These are phyloP conservation scores for Sisyra terminalis DNA, from an alignment of 2,888 invertebrate species.

Conservation along the genomic window DNA sequence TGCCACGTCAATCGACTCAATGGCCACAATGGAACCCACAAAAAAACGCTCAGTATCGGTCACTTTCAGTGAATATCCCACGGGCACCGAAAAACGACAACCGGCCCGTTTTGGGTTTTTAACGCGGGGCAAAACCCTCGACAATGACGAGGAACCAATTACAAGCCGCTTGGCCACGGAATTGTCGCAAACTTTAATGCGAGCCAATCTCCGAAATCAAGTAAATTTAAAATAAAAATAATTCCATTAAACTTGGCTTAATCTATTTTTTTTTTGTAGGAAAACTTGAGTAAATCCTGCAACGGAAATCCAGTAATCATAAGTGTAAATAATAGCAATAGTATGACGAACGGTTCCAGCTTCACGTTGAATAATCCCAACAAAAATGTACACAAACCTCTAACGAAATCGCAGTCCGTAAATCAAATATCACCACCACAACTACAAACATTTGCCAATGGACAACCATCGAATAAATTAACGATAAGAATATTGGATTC, in stretches of 20 bases:
- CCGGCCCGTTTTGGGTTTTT: constrained; percentile 60
- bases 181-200: constrained; percentile 54
- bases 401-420: neutral
- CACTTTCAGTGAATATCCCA: constrained; percentile 52
- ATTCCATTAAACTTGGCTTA: neutral
- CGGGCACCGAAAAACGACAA: constrained; percentile 36
- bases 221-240: neutral
- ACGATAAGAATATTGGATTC: neutral
- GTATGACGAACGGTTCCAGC: neutral
- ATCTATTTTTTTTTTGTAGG: neutral
- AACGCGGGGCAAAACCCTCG: constrained; percentile 26
- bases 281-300: neutral
- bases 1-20: constrained; percentile 13
- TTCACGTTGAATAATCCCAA: no score
- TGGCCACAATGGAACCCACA: constrained; percentile 27
- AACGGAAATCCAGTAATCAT: neutral
- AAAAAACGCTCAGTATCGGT: constrained; percentile 49
- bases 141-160: constrained; percentile 31
- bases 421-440: neutral
- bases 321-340: neutral
- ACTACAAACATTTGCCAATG: neutral
- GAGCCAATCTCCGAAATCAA: constrained; percentile 49
- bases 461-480: neutral
- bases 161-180: constrained; percentile 55
- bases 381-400: neutral